Evolutionary conservation across 1,140 invertebrate species (phyloP).

Genomic region (Temnothorax curvispinosus): DNA sequence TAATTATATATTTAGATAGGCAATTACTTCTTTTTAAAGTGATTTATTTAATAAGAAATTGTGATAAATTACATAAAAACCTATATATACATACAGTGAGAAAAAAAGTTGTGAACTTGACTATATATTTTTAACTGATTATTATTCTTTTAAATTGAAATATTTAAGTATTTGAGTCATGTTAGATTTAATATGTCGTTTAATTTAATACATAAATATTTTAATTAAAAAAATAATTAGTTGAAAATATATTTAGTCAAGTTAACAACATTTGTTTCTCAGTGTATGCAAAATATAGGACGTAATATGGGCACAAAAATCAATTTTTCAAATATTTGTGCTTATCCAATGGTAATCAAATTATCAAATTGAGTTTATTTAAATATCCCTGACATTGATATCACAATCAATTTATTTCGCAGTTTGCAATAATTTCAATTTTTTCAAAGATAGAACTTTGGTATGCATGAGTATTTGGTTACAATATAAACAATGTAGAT

Average conservation of each 20-base stretch:
- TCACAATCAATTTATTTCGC: not conserved
- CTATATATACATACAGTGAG: no score
- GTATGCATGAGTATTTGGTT: not conserved
- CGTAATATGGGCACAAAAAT: not conserved
- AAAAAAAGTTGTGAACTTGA: no score
- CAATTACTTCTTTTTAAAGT: not conserved
- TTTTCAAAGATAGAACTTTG: not conserved
- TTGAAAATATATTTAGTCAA: no score
- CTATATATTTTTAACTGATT: no score
- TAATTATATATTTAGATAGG: not conserved
- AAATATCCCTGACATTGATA: not conserved
- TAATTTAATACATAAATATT: no score
- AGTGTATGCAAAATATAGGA: not conserved
- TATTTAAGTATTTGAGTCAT: no score
- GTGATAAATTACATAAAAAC: not conserved
- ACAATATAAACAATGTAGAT: conserved; percentile 24
- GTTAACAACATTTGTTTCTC: no score
- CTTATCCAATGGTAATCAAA: not conserved
- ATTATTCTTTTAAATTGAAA: no score
- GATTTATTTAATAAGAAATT: conserved; percentile 16
- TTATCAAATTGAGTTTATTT: not conserved
- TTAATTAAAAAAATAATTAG: no score
- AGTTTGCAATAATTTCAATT: not conserved
- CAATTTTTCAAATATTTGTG: not conserved
- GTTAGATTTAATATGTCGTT: no score